Evolutionary conservation across 2,888 invertebrate species (phyloP), one percentile per base, ranked within the genome.

Genomic region (Cordylochernes scorpioides): DNA sequence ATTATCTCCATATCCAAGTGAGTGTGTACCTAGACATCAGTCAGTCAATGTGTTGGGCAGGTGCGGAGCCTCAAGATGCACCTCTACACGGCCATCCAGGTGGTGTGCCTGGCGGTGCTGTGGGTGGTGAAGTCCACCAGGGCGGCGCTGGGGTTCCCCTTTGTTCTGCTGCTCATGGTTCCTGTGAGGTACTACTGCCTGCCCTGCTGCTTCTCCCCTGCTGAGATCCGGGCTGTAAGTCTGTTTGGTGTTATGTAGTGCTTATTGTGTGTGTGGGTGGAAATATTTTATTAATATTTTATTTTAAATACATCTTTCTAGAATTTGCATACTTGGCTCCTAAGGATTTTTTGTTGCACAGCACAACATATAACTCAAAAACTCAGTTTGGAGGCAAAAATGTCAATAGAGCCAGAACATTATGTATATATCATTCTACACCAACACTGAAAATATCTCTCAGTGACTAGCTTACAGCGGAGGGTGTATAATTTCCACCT

Each of bases 41-140:
- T n/a, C 7, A 24, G 15, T 12, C 24, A 27, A 10, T 30, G 38
- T 24, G 31, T 39, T 25, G 44, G 47, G n/a, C 58, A 72, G 71
- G 73, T 88, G 22, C 71, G 71, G 38, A 78, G 84, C 0, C 63
- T 68, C 55, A 77, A 77, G 56, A 77, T 91, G 84, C 78, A 88
- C 58, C 48, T 78, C 39, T 86, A 69, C 58, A 94, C 91, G 1
- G 47, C 68, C 24, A 66, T 84, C 40, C 91, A 91, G 57, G 54
- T 78, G 31, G 49, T 67, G 3, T 73, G 77, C 45, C 61, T 91
- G 43, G 63, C 61, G 2, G 41, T 74, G 14, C 59, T 91, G 30
- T 86, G 84, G 71, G 60, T 65, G 7, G 74, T 91, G 13, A 91
- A 91, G 55, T 78, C 78, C 12, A 77, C 84, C 3, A 64, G 64